Percentiles rank a stretch among this genome's conserved stretches.
Evolutionary conservation across 2,113 vertebrate species (phyloP).

Genomic region (Mirza zaza): DNA sequence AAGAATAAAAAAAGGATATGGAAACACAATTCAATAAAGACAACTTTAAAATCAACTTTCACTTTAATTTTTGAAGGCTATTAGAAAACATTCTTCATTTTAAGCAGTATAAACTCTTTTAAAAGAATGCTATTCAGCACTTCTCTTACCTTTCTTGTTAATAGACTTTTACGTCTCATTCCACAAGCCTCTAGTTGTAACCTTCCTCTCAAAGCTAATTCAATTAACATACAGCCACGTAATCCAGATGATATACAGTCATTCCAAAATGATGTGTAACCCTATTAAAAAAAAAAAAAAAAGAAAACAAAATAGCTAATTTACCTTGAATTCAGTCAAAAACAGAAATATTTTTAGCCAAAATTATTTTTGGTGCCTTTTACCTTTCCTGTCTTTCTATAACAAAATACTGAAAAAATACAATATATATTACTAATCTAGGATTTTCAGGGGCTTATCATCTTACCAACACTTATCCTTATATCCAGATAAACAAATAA

Average conservation of each 20-base stretch:
- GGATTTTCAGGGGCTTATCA: not conserved
- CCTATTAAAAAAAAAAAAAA: slow-evolving; percentile 82
- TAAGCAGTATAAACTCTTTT: not conserved
- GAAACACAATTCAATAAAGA: slow-evolving; percentile 2
- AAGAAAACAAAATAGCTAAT: slow-evolving; percentile 48
- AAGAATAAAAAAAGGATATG: not conserved
- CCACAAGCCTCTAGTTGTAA: slow-evolving; percentile 94
- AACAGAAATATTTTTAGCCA: slow-evolving; percentile 19
- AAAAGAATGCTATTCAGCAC: not conserved
- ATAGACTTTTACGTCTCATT: slow-evolving; percentile 95
- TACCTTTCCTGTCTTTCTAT: not conserved
- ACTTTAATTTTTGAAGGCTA: slow-evolving; percentile 19
- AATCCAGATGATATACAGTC: slow-evolving; percentile 97
- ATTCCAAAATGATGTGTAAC: slow-evolving; percentile 99
- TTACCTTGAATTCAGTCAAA: slow-evolving; percentile 49
- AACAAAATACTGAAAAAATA: slow-evolving; percentile 37
- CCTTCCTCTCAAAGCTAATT: slow-evolving; percentile 93
- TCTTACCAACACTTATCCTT: slow-evolving; percentile 13
- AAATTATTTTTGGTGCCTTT: not conserved
- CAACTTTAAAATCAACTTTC: slow-evolving; percentile 45
- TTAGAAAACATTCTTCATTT: slow-evolving; percentile 24
- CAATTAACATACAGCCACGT: slow-evolving; percentile 97
- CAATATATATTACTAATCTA: not conserved
- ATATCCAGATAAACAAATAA: not conserved
- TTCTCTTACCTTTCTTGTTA: slow-evolving; percentile 93